Evolutionary conservation across 2,797 vertebrate genomes (phyloP).

Genomic region (Alcedo quadribrachys): DNA sequence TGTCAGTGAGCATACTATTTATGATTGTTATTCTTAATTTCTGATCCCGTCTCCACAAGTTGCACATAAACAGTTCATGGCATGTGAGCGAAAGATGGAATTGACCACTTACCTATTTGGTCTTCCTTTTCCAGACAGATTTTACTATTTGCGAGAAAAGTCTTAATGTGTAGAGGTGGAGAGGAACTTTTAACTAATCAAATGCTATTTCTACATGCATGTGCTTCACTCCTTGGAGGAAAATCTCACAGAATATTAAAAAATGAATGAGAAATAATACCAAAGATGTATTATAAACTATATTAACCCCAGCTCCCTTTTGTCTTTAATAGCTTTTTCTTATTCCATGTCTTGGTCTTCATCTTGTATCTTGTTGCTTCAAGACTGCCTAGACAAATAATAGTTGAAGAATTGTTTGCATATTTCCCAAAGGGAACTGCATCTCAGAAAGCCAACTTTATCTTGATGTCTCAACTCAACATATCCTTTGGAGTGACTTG

Average conservation of each 20-base stretch:
- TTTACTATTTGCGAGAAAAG: background rate
- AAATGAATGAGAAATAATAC: constrained; percentile 7
- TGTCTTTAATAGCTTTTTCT: constrained; percentile 5
- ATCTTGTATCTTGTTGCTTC: constrained; percentile 16
- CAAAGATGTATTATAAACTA: background rate
- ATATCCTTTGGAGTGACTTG: constrained; percentile 33
- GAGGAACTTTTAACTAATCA: background rate
- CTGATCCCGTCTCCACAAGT: background rate
- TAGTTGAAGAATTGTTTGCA: constrained; percentile 1
- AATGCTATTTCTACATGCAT: background rate
- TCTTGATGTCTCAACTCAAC: constrained; percentile 26
- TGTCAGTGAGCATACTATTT: background rate
- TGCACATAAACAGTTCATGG: background rate
- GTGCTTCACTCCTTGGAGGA: background rate
- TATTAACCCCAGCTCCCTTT: background rate
- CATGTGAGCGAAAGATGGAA: background rate
- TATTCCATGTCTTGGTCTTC: constrained; percentile 30
- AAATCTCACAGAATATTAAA: background rate
- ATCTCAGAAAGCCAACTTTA: constrained; percentile 37
- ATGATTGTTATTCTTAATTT: background rate
- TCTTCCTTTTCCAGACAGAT: constrained; percentile 7
- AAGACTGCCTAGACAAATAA: constrained; percentile 39
- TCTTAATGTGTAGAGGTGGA: background rate
- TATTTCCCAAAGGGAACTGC: constrained; percentile 19
- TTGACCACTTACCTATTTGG: constrained; percentile 41